These are phyloP conservation scores for Philotrypesis tridentata DNA, from an alignment of 1,140 invertebrate species.

Conservation along the genomic window DNA sequence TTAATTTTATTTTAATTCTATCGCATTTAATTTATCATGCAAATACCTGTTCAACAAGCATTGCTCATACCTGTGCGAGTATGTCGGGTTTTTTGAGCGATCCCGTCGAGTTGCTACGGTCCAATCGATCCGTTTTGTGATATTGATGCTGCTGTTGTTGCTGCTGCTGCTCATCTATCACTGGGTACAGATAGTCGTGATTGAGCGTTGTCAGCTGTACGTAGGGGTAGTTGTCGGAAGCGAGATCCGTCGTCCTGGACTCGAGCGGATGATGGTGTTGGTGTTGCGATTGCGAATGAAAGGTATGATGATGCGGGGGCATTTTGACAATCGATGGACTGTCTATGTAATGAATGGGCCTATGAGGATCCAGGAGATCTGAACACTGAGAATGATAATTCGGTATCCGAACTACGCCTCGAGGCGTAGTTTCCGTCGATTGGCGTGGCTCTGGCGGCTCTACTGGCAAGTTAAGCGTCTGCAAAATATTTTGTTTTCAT, in stretches of 20 bases:
- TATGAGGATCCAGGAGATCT: constrained; percentile 64
- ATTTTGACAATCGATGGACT: constrained; percentile 57
- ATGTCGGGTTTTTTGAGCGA: constrained; percentile 78
- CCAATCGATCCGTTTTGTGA: constrained; percentile 69
- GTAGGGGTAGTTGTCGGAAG: constrained; percentile 85
- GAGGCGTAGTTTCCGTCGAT: constrained; percentile 76
- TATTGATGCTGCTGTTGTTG: constrained; percentile 57
- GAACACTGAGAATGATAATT: constrained; percentile 66
- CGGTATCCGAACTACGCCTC: constrained; percentile 60
- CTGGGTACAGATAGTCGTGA: constrained; percentile 89
- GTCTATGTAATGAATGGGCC: constrained; percentile 65
- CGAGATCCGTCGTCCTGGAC: constrained; percentile 56
- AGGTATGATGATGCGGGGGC: constrained; percentile 55
- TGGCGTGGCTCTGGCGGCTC: constrained; percentile 81
- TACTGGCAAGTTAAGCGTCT: constrained; percentile 88
- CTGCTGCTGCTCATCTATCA: constrained; percentile 76
- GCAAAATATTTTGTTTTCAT: constrained; percentile 58
- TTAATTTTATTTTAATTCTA: background rate
- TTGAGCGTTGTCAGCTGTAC: constrained; percentile 86
- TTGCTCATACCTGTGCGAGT: constrained; percentile 67
- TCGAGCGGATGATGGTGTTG: constrained; percentile 47
- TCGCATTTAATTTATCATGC: background rate
- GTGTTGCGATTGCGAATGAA: constrained; percentile 52
- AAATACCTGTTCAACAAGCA: background rate
- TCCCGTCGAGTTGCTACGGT: constrained; percentile 75